Evolutionary conservation across 2,113 vertebrate genomes (phyloP).

Genomic region (Tylochromis polylepis): DNA sequence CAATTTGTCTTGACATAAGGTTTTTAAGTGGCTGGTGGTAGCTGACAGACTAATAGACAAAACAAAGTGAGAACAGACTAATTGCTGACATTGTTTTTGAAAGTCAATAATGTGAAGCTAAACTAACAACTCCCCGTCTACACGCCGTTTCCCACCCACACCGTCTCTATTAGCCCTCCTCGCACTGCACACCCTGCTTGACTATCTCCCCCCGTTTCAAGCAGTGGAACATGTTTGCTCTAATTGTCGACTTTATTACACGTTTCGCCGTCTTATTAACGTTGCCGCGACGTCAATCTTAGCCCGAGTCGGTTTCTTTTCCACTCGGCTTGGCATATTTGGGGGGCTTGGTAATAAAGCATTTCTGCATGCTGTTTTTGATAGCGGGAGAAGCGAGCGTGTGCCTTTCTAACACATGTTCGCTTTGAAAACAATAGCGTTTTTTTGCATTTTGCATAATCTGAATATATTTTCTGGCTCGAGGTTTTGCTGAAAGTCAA

Average conservation of each 20-base stretch:
- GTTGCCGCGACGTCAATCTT: slow-evolving; percentile 54
- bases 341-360: slow-evolving; percentile 69
- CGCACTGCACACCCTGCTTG: slow-evolving; percentile 41
- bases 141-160: not conserved
- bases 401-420: slow-evolving; percentile 73
- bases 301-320: slow-evolving; percentile 64
- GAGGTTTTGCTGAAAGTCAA: slow-evolving; percentile 78
- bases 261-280: slow-evolving; percentile 71
- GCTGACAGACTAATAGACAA: slow-evolving; percentile 47
- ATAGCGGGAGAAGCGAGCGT: slow-evolving; percentile 66
- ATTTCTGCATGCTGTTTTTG: slow-evolving; percentile 59
- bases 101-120: slow-evolving; percentile 68
- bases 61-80: slow-evolving; percentile 37
- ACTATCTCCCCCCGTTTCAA: slow-evolving; percentile 64
- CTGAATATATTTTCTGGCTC: slow-evolving; percentile 81
- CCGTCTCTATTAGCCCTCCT: slow-evolving; percentile 62
- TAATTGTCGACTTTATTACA: slow-evolving; percentile 82
- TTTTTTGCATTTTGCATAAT: slow-evolving; percentile 78
- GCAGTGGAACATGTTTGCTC: slow-evolving; percentile 72
- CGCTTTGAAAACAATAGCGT: slow-evolving; percentile 80
- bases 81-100: slow-evolving; percentile 66
- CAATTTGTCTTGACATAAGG: slow-evolving; percentile 14
- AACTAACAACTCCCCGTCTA: slow-evolving; percentile 45
- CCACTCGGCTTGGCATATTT: slow-evolving; percentile 73
- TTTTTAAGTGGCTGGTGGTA: slow-evolving; percentile 31